phyloP scores from a whole-genome alignment of 2,113 vertebrate genomes.

The Butorides virescens region DNA sequence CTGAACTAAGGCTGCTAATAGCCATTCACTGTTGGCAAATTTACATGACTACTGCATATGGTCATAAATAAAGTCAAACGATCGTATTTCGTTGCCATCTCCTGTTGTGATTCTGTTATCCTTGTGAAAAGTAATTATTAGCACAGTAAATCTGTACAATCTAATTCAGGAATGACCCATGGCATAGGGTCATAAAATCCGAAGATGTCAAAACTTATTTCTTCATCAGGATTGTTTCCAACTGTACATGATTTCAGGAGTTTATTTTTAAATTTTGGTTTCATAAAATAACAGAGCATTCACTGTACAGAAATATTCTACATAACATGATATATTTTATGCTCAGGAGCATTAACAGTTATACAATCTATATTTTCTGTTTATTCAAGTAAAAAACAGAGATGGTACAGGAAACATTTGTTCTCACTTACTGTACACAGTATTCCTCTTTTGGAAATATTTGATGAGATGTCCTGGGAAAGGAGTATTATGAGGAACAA shows the following conservation, averaged over 20 bases:
- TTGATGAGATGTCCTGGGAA: neutral
- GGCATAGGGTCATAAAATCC: neutral
- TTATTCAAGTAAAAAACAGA: neutral
- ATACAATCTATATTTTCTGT: neutral
- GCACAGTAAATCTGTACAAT: neutral
- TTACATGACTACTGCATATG: neutral
- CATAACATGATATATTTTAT: neutral
- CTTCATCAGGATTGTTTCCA: neutral
- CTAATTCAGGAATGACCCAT: neutral
- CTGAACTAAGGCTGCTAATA: neutral
- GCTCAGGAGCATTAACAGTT: neutral
- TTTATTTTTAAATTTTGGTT: neutral
- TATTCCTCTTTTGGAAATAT: neutral
- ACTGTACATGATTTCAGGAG: neutral
- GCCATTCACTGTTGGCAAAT: neutral
- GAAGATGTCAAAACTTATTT: neutral
- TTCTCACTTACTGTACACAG: neutral
- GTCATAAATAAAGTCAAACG: neutral
- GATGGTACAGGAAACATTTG: neutral
- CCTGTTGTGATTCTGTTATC: neutral
- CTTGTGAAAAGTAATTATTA: neutral
- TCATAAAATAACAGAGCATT: neutral
- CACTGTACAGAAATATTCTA: neutral
- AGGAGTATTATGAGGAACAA: neutral
- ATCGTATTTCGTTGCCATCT: neutral